A percentile compares a stretch with the other conserved stretches of the same genome.
Conservation (phyloP, 35 echinoderm and acorn worm species). For the Diadema setosum region DNA sequence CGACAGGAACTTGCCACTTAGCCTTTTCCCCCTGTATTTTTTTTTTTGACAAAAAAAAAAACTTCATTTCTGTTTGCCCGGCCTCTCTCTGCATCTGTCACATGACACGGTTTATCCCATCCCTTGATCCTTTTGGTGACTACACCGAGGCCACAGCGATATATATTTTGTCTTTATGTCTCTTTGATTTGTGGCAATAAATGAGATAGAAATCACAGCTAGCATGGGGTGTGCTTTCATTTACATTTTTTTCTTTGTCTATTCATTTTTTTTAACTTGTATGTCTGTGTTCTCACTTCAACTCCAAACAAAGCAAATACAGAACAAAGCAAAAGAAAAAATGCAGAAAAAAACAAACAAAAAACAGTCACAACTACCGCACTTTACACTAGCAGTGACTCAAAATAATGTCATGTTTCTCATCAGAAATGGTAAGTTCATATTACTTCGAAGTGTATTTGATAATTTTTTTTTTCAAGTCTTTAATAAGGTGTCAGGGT, state of each 20-base stretch:
- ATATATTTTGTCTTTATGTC: slow-evolving; percentile 5
- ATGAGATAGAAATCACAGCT: background rate
- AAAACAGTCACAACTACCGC: too few species aligned
- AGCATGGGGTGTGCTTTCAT: background rate
- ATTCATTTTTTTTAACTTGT: too few species aligned
- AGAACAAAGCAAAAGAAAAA: background rate
- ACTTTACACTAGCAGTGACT: too few species aligned
- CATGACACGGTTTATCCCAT: slow-evolving; percentile 1
- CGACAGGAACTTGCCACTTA: slow-evolving; percentile 18
- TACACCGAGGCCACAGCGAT: background rate
- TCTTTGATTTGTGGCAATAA: slow-evolving; percentile 4
- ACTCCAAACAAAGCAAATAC: too few species aligned
- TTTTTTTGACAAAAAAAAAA: background rate
- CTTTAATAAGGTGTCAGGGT: too few species aligned
- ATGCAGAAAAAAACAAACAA: background rate
- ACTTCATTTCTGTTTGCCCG: background rate
- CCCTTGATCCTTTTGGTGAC: slow-evolving; percentile 14
- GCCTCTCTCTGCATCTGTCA: background rate
- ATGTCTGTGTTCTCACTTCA: too few species aligned
- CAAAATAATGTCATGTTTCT: too few species aligned
- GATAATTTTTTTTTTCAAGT: too few species aligned
- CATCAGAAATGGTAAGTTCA: too few species aligned
- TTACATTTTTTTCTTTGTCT: background rate
- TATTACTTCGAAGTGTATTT: too few species aligned
- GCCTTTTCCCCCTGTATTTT: background rate